A percentile compares a stretch with the other conserved stretches of the same genome.
These are phyloP conservation scores for Phoebastria nigripes DNA, from an alignment of 2,797 vertebrate genomes.

Conservation along the genomic window DNA sequence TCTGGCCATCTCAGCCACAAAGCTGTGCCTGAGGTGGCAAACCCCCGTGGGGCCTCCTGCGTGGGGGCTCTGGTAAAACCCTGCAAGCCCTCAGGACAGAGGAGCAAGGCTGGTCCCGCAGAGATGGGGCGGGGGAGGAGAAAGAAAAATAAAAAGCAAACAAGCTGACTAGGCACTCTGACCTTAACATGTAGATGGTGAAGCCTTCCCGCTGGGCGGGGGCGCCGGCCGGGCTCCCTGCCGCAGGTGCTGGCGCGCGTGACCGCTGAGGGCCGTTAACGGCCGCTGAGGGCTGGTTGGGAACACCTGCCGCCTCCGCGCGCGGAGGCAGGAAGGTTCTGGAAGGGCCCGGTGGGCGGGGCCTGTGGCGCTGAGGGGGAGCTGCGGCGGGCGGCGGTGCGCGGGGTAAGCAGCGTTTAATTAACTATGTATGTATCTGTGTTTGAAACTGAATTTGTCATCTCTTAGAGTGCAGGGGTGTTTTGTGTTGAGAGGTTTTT, in stretches of 20 bases:
- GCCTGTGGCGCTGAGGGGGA: background rate
- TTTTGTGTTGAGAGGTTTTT: too few species aligned
- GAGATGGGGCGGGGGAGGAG: accelerated
- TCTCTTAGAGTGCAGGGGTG: accelerated
- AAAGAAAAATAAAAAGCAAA: background rate
- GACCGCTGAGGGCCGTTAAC: too few species aligned
- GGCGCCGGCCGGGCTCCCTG: too few species aligned
- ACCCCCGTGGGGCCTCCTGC: accelerated
- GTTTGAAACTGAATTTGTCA: accelerated
- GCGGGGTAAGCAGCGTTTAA: accelerated
- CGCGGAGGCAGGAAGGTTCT: background rate
- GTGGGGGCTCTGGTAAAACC: too few species aligned
- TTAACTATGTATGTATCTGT: accelerated
- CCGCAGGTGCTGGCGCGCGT: accelerated
- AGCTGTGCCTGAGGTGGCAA: too few species aligned
- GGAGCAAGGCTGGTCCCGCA: background rate
- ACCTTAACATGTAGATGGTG: background rate
- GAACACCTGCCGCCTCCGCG: background rate
- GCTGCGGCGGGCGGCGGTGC: background rate
- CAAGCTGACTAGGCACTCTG: background rate
- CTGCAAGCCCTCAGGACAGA: too few species aligned
- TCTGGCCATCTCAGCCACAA: accelerated
- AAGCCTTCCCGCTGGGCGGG: background rate
- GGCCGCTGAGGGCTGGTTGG: accelerated
- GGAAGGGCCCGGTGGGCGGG: background rate